phyloP scores from a whole-genome alignment of 2,113 vertebrate species.

The Malaclemys terrapin region DNA sequence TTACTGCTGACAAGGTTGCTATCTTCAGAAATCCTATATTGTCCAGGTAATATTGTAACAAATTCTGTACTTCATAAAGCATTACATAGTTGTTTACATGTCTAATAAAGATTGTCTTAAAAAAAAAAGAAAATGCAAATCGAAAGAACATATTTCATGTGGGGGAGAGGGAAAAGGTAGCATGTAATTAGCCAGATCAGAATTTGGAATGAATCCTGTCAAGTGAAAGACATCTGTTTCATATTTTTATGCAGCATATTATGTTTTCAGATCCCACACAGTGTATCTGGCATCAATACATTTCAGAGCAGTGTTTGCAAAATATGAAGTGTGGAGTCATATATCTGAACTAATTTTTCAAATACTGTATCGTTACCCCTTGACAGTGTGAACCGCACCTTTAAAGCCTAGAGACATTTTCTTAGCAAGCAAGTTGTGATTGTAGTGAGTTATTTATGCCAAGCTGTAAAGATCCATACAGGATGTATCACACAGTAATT shows the following conservation, averaged over 20 bases:
- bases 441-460: conserved; percentile 4
- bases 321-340: background rate
- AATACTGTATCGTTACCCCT: background rate
- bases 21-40: background rate
- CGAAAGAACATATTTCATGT: background rate
- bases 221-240: conserved; percentile 38
- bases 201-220: conserved; percentile 24
- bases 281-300: background rate
- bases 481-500: background rate
- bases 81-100: background rate
- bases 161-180: background rate
- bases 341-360: conserved; percentile 4
- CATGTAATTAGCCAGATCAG: conserved; percentile 10
- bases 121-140: background rate
- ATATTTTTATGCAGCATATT: background rate
- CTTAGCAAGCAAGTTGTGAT: conserved; percentile 27
- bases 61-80: background rate
- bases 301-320: conserved; percentile 25
- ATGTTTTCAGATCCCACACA: background rate
- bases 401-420: conserved; percentile 27
- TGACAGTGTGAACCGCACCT: background rate
- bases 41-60: background rate
- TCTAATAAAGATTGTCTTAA: background rate
- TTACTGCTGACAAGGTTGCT: background rate
- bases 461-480: background rate